Conservation (phyloP, 2,113 vertebrate species). For the Orthonyx spaldingii region DNA sequence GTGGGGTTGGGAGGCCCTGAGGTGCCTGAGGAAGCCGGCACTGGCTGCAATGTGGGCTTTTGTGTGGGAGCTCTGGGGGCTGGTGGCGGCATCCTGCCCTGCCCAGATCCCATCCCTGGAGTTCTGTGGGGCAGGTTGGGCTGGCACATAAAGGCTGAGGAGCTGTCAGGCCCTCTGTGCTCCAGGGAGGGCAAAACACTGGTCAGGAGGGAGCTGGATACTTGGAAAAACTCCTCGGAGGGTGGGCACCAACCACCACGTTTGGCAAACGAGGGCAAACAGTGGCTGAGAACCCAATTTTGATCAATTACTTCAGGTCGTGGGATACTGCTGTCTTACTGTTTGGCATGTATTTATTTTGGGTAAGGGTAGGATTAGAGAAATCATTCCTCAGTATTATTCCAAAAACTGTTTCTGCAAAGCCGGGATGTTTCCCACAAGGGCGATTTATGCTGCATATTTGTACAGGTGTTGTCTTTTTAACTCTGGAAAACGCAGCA, state of each 20-base stretch:
- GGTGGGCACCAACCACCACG: background rate
- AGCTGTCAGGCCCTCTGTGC: background rate
- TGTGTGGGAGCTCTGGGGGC: background rate
- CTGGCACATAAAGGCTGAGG: background rate
- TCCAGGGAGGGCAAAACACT: background rate
- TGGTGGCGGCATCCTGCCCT: accelerated
- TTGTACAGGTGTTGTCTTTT: slow-evolving; percentile 49
- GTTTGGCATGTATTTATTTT: background rate
- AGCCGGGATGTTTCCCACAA: slow-evolving; percentile 16
- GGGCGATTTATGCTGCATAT: background rate
- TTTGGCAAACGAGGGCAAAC: background rate
- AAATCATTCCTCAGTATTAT: background rate
- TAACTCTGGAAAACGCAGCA: slow-evolving; percentile 1
- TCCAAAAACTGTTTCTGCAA: background rate
- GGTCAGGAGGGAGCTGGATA: background rate
- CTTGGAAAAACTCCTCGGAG: background rate
- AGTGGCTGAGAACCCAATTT: background rate
- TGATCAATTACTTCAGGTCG: background rate
- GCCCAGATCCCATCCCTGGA: background rate
- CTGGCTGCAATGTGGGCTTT: background rate
- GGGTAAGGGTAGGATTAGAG: slow-evolving; percentile 5
- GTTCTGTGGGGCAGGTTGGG: background rate
- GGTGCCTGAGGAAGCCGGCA: background rate
- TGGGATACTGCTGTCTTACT: background rate
- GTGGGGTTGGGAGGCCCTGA: background rate